Base-by-base conservation (phyloP, 2,113 vertebrate genomes). In the Felis chaus region DNA sequence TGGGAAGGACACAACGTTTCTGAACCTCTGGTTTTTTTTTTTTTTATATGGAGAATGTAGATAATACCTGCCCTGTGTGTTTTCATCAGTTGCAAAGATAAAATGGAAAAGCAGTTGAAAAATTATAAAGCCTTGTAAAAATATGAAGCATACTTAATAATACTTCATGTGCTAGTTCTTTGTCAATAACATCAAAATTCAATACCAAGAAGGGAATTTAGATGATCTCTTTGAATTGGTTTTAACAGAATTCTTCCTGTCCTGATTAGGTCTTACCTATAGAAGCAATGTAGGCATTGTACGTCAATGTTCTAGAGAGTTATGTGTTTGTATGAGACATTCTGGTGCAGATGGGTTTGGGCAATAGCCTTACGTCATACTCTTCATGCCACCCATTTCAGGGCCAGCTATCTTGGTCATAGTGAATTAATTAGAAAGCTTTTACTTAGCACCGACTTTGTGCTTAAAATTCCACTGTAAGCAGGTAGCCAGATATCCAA, bases 51-150 rank as follows among this genome's bases (percentile, higher is more conserved):
- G 21, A 89, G 66, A 95, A 78, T 71, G 25, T 66, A 93, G 91
- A 92, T 96, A 96, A 94, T 82, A 33, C 19, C 13, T 93, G n/a
- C 3, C 16, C 14, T 91, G 61, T 61, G 85, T 94, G 25, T 82
- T 97, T 85, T 85, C 36, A 39, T 33, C 73, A 73, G 23, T 65
- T 83, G 57, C 21, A 13, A 96, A 96, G 45, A 84, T 57, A 93
- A 97, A 96, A 83, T 89, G 50, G 55, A 89, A 97, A 95, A 48
- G 7, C 27, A 68, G 16, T 82, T 96, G 85, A 68, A 95, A 91
- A 95, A 85, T 71, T 55, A 71, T 78, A 65, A 95, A 94, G 23
- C n/a, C 8, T 5, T 76, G 3, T 78, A 91, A 86, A 95, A 95
- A 69, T 86, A n/a, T 41, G 23, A 89, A 93, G 29, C 19, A 45